Evolutionary conservation across 1,140 invertebrate species (phyloP).

Genomic region (Pomacea maculata): DNA sequence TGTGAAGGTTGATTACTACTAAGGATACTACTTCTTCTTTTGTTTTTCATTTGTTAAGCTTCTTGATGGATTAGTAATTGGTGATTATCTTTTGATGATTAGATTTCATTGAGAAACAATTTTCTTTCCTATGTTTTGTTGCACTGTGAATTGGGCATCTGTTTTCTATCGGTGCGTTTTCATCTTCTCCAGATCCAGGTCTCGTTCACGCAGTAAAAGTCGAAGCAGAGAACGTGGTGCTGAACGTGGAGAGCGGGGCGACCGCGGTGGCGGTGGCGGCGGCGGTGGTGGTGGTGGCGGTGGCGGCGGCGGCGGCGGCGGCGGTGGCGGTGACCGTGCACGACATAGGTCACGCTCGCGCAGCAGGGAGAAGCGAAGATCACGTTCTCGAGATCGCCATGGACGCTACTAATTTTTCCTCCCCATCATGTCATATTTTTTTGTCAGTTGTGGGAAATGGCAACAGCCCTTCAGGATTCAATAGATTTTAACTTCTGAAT

Average conservation of each 20-base stretch:
- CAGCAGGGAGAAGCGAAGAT: constrained; percentile 42
- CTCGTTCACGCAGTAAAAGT: constrained; percentile 56
- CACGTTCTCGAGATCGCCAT: constrained; percentile 46
- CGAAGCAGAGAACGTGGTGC: constrained; percentile 42
- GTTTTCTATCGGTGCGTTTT: neutral
- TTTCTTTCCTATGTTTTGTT: neutral
- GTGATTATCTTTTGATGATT: constrained; percentile 34
- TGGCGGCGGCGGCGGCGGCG: no score
- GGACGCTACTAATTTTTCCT: constrained; percentile 40
- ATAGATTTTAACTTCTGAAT: no score
- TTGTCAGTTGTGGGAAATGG: neutral
- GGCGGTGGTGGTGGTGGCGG: no score
- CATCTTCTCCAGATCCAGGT: constrained; percentile 43
- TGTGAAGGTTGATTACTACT: neutral
- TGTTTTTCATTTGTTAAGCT: neutral
- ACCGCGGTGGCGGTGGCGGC: no score
- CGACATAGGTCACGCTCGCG: constrained; percentile 32
- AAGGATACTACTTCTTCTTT: neutral
- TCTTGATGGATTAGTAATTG: constrained; percentile 3
- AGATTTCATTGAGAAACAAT: constrained; percentile 18
- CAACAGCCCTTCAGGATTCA: no score
- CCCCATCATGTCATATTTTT: neutral
- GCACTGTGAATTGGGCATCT: neutral
- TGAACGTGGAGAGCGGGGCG: no score
- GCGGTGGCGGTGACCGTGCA: constrained; percentile 13